Conservation (phyloP, 2,888 invertebrate genomes). For the Dioctria rufipes region DNA sequence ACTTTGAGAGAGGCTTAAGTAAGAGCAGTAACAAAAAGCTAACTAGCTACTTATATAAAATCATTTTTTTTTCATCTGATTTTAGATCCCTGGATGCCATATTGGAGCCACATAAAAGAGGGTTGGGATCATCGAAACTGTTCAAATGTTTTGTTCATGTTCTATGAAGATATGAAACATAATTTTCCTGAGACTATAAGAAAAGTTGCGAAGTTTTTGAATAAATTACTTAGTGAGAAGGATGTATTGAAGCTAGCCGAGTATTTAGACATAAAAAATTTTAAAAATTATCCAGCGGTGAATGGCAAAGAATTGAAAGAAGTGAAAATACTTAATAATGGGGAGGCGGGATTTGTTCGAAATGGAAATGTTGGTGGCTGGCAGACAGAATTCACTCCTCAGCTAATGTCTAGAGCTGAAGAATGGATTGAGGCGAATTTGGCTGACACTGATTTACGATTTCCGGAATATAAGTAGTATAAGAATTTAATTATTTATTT, state of each 20-base stretch:
- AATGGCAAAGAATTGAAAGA: constrained; percentile 79
- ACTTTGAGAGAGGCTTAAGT: constrained; percentile 80
- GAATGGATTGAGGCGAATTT: constrained; percentile 80
- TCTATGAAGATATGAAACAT: constrained; percentile 84
- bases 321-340: constrained; percentile 75
- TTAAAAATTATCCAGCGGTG: constrained; percentile 85
- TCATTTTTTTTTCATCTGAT: constrained; percentile 53
- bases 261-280: constrained; percentile 86
- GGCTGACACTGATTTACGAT: constrained; percentile 75
- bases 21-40: constrained; percentile 64
- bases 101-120: constrained; percentile 85
- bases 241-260: constrained; percentile 77
- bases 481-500: constrained; percentile 16
- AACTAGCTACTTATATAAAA: background rate
- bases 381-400: constrained; percentile 80
- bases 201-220: constrained; percentile 77
- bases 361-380: constrained; percentile 79
- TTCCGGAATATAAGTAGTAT: constrained; percentile 69
- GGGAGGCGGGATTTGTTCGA: constrained; percentile 77
- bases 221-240: constrained; percentile 74
- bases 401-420: constrained; percentile 78
- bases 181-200: constrained; percentile 75
- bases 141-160: constrained; percentile 81
- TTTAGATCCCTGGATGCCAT: constrained; percentile 82
- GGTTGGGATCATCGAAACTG: constrained; percentile 79